phyloP scores from a whole-genome alignment of 2,113 vertebrate genomes.

The Aix galericulata region DNA sequence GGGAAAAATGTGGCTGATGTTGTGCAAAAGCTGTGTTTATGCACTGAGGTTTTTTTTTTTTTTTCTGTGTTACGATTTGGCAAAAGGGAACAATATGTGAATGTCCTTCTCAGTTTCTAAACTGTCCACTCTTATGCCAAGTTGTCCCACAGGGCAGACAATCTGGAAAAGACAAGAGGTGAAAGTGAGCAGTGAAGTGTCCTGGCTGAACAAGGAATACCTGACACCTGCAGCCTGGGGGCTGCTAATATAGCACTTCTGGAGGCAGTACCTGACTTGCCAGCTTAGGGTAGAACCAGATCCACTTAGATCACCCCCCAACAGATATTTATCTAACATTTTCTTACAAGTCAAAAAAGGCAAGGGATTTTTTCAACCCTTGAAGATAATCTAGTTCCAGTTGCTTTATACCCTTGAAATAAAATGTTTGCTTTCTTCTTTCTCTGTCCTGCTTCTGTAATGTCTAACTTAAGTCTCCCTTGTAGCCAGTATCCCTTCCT shows the following conservation, averaged over 20 bases:
- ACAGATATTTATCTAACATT: not conserved
- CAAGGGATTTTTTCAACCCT: not conserved
- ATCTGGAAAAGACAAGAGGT: not conserved
- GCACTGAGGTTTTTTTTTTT: not conserved
- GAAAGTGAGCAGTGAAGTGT: not conserved
- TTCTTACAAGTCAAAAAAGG: not conserved
- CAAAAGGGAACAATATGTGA: not conserved
- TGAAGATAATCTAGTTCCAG: not conserved
- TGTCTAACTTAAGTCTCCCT: not conserved
- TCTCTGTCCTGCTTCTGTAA: rapidly evolving
- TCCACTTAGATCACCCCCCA: not conserved
- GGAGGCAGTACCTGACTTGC: not conserved
- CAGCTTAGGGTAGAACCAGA: not conserved
- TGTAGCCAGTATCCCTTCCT: not conserved
- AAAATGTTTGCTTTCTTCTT: not conserved
- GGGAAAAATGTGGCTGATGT: not conserved
- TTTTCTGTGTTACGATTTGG: not conserved
- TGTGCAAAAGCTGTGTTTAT: not conserved
- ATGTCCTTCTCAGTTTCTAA: not conserved
- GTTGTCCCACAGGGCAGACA: not conserved
- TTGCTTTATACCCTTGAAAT: not conserved
- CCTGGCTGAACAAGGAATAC: not conserved
- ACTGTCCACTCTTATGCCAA: not conserved
- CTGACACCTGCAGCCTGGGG: rapidly evolving
- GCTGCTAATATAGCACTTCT: not conserved